phyloP scores from a whole-genome alignment of 2,797 vertebrate species.

The Australoheros facetus region DNA sequence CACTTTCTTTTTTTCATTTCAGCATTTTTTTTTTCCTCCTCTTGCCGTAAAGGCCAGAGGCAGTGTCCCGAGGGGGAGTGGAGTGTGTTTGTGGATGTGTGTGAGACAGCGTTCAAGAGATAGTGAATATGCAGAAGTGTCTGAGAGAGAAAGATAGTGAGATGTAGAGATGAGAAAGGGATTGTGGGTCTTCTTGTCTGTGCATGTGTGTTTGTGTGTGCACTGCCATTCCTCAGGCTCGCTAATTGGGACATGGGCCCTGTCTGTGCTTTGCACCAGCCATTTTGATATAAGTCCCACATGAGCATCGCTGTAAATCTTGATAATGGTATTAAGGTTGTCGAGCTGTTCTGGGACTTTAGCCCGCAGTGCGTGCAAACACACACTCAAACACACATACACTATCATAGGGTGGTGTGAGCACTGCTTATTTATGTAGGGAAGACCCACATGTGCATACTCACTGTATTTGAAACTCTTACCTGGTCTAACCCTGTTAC shows the following conservation, averaged over 20 bases:
- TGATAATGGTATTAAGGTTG: conserved; percentile 77
- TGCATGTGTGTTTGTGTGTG: conserved; percentile 26
- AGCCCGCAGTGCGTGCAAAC: conserved; percentile 34
- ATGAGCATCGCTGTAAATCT: conserved; percentile 79
- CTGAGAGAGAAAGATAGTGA: not conserved
- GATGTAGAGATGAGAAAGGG: conserved; percentile 11
- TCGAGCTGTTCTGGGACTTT: conserved; percentile 61
- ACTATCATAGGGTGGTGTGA: conserved; percentile 5
- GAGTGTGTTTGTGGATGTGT: conserved; percentile 30
- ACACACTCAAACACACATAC: conserved; percentile 12
- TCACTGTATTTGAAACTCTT: conserved; percentile 35
- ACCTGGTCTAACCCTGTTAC: conserved; percentile 22
- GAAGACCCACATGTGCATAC: conserved; percentile 26
- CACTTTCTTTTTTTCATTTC: conserved; percentile 63
- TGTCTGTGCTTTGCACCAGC: conserved; percentile 65
- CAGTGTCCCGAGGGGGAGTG: conserved; percentile 39
- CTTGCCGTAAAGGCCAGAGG: conserved; percentile 62
- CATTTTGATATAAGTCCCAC: conserved; percentile 75
- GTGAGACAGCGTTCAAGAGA: not conserved
- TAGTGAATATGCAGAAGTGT: conserved; percentile 1
- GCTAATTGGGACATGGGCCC: conserved; percentile 79
- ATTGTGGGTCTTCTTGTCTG: conserved; percentile 44
- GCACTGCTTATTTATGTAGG: conserved; percentile 35
- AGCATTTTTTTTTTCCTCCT: conserved; percentile 49
- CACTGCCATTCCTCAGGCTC: conserved; percentile 46